phyloP scores from a whole-genome alignment of 2,797 vertebrate species.

The Diplodus puntazzo region DNA sequence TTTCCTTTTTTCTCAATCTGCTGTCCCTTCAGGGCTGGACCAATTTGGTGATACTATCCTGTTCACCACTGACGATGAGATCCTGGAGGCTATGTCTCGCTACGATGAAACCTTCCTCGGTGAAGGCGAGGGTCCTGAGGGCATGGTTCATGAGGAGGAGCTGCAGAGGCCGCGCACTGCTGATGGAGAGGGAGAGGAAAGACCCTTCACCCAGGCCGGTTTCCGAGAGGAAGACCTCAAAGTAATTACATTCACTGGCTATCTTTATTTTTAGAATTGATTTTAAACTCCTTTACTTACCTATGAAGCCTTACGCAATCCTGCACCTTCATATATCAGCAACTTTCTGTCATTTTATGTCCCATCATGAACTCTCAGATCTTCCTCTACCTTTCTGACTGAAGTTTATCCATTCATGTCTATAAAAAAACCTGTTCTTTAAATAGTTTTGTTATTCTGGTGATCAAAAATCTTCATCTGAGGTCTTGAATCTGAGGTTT shows the following conservation, averaged over 20 bases:
- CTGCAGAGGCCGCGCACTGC: constrained; percentile 92
- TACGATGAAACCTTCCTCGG: constrained; percentile 89
- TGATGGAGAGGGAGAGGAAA: constrained; percentile 91
- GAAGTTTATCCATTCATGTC: too few relatives aligned
- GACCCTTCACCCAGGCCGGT: constrained; percentile 93
- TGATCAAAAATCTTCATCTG: too few relatives aligned
- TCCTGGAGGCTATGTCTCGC: constrained; percentile 94
- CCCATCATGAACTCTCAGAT: too few relatives aligned
- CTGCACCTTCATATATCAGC: too few relatives aligned
- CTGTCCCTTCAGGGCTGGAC: constrained; percentile 86
- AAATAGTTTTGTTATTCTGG: too few relatives aligned
- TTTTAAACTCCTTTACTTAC: too few relatives aligned
- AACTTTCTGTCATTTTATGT: too few relatives aligned
- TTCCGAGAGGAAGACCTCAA: constrained; percentile 82
- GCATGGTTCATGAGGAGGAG: constrained; percentile 85
- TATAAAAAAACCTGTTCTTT: too few relatives aligned
- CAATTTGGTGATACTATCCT: constrained; percentile 98
- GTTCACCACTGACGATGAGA: constrained; percentile 96
- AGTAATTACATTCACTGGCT: constrained; percentile 55
- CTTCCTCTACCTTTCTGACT: too few relatives aligned
- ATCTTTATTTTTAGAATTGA: too few relatives aligned
- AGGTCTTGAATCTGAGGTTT: too few relatives aligned
- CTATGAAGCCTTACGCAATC: too few relatives aligned
- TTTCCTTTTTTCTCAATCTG: not conserved
- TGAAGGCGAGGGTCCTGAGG: constrained; percentile 78